Evolutionary conservation across 1,140 invertebrate species (phyloP), one percentile per base, ranked within the genome.

Genomic region (Amphibalanus amphitrite): DNA sequence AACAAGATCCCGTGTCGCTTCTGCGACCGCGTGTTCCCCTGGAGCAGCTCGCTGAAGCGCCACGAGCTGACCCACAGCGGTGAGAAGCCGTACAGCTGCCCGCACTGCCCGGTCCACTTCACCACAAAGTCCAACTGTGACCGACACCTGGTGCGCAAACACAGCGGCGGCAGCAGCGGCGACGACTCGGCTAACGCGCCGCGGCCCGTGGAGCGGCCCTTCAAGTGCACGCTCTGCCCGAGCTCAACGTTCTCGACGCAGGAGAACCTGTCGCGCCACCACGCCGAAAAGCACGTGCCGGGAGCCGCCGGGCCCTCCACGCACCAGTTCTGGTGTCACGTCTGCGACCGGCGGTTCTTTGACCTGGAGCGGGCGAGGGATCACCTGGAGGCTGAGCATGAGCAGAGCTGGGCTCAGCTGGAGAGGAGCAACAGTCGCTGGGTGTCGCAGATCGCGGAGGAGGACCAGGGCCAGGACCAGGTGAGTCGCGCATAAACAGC

Each of bases 121-220:
- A 97, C 95, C 4, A 98, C 95, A 0, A 97, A 97, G 77, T 95
- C 92, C 1, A 98, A 98, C 79, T 93, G 95, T 79, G 95, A 97
- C 76, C 87, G 95, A 25, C 95, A 98, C 79, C 79, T 97, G 70
- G 80, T 94, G 28, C 83, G 93, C 25, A 96, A 96, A 78, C 94
- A 97, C 78, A 90, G 86, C 28, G 85, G 81, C n/a, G 83, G 82
- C 72, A 23, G 47, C 47, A 20, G 47, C 47, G 47, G 47, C 47
- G 47, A 23, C 47, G 47, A 23, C 71, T 28, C 17, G 72, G 72
- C 69, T 74, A 26, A 72, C 74, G 70, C 69, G 69, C 67, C 74
- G 71, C 28, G 74, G 74, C 88, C 90, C 0, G 89, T 88, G 0
- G 90, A 93, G 76, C 81, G 90, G 67, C 90, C 90, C 0, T 93